Evolutionary conservation across 2,888 invertebrate genomes (phyloP).

Genomic region (Patella ulyssiponensis): DNA sequence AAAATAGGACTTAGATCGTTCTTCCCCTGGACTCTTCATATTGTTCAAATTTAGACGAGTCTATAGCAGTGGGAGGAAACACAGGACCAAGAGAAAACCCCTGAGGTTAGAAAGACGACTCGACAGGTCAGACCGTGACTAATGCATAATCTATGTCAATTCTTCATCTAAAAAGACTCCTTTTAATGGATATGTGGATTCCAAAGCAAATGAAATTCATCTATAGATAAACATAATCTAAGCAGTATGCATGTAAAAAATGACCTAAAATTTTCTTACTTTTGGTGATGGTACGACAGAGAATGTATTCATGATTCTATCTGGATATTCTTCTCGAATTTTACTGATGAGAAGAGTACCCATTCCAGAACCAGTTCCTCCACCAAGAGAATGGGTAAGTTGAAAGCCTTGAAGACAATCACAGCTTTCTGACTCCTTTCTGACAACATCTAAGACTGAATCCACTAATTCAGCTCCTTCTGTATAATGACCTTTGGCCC

Average conservation of each 20-base stretch:
- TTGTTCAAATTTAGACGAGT: too few relatives aligned
- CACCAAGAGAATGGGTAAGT: constrained; percentile 29
- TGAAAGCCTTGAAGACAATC: constrained; percentile 40
- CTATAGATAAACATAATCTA: too few relatives aligned
- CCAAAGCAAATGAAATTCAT: too few relatives aligned
- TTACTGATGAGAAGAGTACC: neutral
- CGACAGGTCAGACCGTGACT: too few relatives aligned
- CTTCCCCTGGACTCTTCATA: too few relatives aligned
- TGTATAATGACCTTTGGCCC: constrained; percentile 8
- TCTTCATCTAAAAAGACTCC: too few relatives aligned
- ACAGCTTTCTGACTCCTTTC: constrained; percentile 35
- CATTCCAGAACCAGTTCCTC: constrained; percentile 8
- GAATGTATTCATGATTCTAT: constrained; percentile 1
- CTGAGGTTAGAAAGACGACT: too few relatives aligned
- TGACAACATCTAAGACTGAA: neutral
- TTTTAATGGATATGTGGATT: too few relatives aligned
- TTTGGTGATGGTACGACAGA: constrained; percentile 14
- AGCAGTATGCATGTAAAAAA: too few relatives aligned
- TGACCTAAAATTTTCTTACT: neutral
- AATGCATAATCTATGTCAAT: too few relatives aligned
- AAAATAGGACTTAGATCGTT: too few relatives aligned
- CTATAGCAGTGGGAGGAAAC: neutral
- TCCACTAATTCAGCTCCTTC: constrained; percentile 1
- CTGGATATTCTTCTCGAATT: constrained; percentile 3
- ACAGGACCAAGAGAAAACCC: neutral